Base-by-base conservation (phyloP, 2,113 vertebrate genomes). In the Emydocephalus ijimae region DNA sequence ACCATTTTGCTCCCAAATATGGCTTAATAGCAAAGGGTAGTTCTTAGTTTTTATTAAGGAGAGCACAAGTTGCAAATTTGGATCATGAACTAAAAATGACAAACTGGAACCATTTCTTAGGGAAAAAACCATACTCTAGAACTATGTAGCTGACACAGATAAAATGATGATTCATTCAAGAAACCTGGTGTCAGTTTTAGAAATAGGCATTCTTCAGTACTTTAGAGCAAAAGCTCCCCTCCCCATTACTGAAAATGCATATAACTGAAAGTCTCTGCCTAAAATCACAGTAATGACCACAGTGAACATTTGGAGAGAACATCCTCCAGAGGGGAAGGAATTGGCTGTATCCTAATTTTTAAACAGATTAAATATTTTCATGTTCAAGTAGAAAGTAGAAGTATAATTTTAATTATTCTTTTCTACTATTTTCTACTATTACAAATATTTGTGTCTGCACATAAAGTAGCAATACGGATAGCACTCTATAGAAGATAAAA, bases 251-350 rank as follows among this genome's bases (percentile, higher is more conserved):
- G 39, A 59, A 59, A 89, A 45, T 89, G 34, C 34, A 59, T 39
- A 59, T 89, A 45, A 59, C 34, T 23, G 29, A 20, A 57, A 89
- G 10, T 43, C 3, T 81, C 26, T 69, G 14, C 23, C 29, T 90
- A 69, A 64, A 69, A 29, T 50, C 4, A 50, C 4, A 34, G n/a
- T 69, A 43, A 56, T 91, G 54, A 93, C 11, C 45, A 50, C 87
- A 61, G 92, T 0, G 5, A 94, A 96, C 10, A 74, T 81, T 26
- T 91, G 90, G 18, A 93, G 92, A 52, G 85, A 96, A 96, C 94
- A 1, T 24, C 3, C n/a, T 55, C 5, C 87, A 55, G 87, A n/a
- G 85, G 1, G 26, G 85, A 18, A 54, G n/a, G 9, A 20, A 18
- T 9, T 20, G 52, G 24, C 26, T 88, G 29, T 34, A 52, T 34